Evolutionary conservation across 2,113 vertebrate genomes (phyloP), one percentile per base, ranked within the genome.

Genomic region (Oenanthe melanoleuca): DNA sequence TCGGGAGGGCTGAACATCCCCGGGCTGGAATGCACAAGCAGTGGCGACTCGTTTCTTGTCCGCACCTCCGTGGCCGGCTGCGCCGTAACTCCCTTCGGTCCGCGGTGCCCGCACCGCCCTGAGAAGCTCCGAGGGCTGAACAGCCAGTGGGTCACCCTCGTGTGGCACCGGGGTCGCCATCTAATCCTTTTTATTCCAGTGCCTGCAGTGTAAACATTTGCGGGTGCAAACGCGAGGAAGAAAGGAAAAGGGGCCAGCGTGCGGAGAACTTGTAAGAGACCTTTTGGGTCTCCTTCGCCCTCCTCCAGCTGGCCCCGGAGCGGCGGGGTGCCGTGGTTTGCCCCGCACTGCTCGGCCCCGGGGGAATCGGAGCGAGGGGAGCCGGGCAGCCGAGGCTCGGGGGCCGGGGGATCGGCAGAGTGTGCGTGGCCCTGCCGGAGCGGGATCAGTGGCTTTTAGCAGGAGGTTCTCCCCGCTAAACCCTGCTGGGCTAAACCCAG

Each of bases 281-380:
- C 11, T 45, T n/a, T 75, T 1, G 73, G 13, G 42, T 61, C n/a
- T n/a, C 8, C 4, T 8, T 56, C 24, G 4, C 18, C 3, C 26
- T 72, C 15, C 63, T 38, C 38, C 63, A 11, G 64, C 64, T 11
- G 70, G 21, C 22, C 69, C n/a, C 24, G 26, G 5, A 61, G 42
- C 1, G 25, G 18, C 42, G 11, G 7, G 8, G 5, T 34, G 44
- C 4, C 23, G 42, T 9, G 42, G 3, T 17, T 26, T 26, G 60
- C 6, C 25, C 74, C 34, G 17, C 57, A 8, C 50, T 7, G 64
- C 23, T 28, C 11, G 45, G 38, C 14, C 18, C 34, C 28, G 52
- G 26, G 13, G 11, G 6, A 21, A 4, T 25, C 20, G n/a, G 66
- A 5, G 12, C 8, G 37, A n/a, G 25, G 9, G 29, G 1, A 8